Conservation (phyloP, 37 sponge, comb jelly and placozoan species). For the Beroe forskalii region DNA sequence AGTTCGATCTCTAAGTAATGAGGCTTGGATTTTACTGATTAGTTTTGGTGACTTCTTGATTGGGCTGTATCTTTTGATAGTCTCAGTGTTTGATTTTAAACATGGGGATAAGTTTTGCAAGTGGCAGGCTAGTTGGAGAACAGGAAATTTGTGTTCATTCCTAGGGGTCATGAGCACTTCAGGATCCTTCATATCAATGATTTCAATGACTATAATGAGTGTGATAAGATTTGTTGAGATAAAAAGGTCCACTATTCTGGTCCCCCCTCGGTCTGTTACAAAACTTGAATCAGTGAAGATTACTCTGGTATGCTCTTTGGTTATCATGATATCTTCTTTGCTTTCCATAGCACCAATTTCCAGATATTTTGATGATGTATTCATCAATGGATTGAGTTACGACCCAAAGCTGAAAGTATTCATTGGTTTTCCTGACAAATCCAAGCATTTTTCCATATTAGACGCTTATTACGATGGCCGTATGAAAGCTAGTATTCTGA, state of each 20-base stretch:
- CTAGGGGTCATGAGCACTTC: not conserved
- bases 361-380: not conserved
- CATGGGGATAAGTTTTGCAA: not conserved
- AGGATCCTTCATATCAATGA: not conserved
- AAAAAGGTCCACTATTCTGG: not conserved
- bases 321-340: not conserved
- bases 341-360: not conserved
- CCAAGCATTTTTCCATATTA: not conserved
- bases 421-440: not conserved
- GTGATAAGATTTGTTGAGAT: not conserved
- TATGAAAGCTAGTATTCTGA: not conserved
- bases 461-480: not conserved
- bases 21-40: not conserved
- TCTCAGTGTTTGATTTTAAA: not conserved
- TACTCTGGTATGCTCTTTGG: not conserved
- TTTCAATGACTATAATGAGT: not conserved
- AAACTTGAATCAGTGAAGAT: not conserved
- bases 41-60: not conserved
- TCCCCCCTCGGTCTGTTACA: not conserved
- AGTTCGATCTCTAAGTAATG: not conserved
- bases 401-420: not conserved
- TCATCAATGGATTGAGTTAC: not conserved
- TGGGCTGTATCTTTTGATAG: not conserved
- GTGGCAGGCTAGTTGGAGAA: not conserved
- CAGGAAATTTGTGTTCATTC: not conserved